phyloP scores from a whole-genome alignment of 2,113 vertebrate genomes.

The Pedionomus torquatus region DNA sequence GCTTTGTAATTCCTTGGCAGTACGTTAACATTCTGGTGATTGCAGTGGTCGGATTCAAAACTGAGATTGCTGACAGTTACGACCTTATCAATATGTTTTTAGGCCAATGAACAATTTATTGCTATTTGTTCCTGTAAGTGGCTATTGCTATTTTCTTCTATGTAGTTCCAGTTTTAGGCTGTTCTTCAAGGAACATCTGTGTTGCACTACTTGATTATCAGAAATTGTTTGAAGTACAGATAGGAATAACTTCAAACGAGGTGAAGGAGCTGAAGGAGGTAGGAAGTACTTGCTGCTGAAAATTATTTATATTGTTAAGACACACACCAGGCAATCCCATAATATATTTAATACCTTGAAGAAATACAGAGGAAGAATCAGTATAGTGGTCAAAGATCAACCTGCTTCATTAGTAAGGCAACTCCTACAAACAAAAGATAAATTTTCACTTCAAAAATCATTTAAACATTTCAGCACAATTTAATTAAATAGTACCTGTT shows the following conservation, averaged over 20 bases:
- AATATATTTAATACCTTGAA: constrained; percentile 13
- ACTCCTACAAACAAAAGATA: constrained; percentile 16
- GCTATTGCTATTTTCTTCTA: background rate
- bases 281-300: constrained; percentile 34
- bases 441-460: constrained; percentile 6
- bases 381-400: background rate
- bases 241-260: constrained; percentile 19
- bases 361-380: constrained; percentile 4
- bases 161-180: constrained; percentile 31
- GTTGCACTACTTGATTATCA: constrained; percentile 54
- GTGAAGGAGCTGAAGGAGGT: constrained; percentile 47
- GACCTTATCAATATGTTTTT: background rate
- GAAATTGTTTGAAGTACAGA: constrained; percentile 27
- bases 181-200: constrained; percentile 17
- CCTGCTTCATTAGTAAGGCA: constrained; percentile 24
- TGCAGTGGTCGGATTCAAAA: background rate
- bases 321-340: background rate
- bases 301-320: constrained; percentile 41
- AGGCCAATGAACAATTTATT: background rate
- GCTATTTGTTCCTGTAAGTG: background rate
- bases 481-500: constrained; percentile 19
- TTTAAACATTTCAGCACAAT: constrained; percentile 21
- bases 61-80: background rate
- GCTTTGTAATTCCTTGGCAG: background rate
- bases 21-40: background rate